Conservation (phyloP, 37 sponge, comb jelly and placozoan genomes). For the Beroe ovata region DNA sequence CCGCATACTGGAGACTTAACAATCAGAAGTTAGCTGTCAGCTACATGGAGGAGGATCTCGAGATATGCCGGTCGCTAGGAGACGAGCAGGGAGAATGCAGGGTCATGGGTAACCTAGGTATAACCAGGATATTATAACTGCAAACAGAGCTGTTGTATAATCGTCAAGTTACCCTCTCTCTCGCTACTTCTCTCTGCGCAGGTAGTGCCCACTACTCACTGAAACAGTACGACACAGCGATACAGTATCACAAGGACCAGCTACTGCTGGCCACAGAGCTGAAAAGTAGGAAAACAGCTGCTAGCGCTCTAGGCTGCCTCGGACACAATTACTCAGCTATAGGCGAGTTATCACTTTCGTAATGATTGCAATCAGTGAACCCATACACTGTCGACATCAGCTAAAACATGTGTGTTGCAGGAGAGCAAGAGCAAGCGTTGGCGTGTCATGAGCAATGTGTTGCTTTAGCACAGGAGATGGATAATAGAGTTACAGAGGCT, state of each 20-base stretch:
- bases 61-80: conserved; percentile 72
- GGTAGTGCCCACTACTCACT: conserved; percentile 11
- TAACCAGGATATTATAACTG: too few species aligned
- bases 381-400: background rate
- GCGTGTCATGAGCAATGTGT: conserved; percentile 75
- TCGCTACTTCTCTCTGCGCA: too few species aligned
- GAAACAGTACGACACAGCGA: conserved; percentile 39
- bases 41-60: conserved; percentile 84
- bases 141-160: too few species aligned
- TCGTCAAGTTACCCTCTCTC: too few species aligned
- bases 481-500: conserved; percentile 71
- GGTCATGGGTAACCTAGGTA: conserved; percentile 80
- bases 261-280: conserved; percentile 22
- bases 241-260: conserved; percentile 64
- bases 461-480: conserved; percentile 68
- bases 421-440: conserved; percentile 59
- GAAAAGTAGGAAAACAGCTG: conserved; percentile 36
- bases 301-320: conserved; percentile 31
- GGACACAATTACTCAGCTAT: conserved; percentile 67
- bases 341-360: too few species aligned
- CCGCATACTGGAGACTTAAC: conserved; percentile 82
- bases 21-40: conserved; percentile 76
- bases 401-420: too few species aligned
- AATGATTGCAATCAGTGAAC: background rate
- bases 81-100: conserved; percentile 77